Base-by-base conservation (phyloP, 1,140 invertebrate species). In the Forficula auricularia region DNA sequence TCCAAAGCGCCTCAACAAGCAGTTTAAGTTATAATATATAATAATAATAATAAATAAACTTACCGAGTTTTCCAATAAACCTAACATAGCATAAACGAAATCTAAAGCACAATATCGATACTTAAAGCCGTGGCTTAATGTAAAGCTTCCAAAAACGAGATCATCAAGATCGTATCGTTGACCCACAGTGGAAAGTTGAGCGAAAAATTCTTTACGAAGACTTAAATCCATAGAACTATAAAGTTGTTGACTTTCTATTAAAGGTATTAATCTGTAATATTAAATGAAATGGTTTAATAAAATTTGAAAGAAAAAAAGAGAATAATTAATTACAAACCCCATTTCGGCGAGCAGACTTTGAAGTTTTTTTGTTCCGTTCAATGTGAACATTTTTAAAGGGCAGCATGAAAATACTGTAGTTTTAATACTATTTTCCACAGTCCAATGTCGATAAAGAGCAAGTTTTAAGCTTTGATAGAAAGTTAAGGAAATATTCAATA, bases 341-440 rank as follows among this genome's bases (percentile, higher is more conserved):
- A 95, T 86, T 59, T 95, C 88, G 3, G 86, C 90, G 2, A 97
- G 62, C 47, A 96, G 72, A 57, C 88, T 82, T 40, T 79, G 72
- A n/a, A 96, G 62, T 46, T 75, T 70, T 54, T 82, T 80, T 53
- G 87, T 79, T 3, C 90, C 91, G 45, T 76, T 77, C 6, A 82
- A 57, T 0, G 83, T 80, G 82, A 88, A 94, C 19, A 90, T 66
- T 57, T 69, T 78, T 54, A 82, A 71, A 55, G 71, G 74, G 39
- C 77, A 78, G 2, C 80, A 77, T 2, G 76, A 71, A 42, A 71
- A 72, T 31, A 79, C 68, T 1, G 90, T 83, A 59, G 90, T 79
- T 35, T 75, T 68, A 46, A 97, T 64, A 54, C 86, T 89, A 16
- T 78, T 75, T 58, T 87, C 81, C 13, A 96, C 68, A 6, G 78